Percentiles rank a stretch among this genome's conserved stretches.
These are phyloP conservation scores for Mus caroli DNA, from an alignment of 2,797 vertebrate genomes.

Conservation along the genomic window DNA sequence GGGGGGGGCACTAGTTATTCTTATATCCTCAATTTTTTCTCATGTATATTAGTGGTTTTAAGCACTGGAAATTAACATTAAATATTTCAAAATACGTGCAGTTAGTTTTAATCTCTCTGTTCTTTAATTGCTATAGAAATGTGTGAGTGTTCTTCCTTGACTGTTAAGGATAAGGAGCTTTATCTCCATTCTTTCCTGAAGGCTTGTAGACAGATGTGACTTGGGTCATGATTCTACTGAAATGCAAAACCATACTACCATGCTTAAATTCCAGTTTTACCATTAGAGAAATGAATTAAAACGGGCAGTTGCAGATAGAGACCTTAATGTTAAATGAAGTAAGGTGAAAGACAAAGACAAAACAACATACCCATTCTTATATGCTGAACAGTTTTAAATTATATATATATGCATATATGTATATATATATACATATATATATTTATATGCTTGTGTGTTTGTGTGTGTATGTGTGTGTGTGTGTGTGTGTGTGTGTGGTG, in stretches of 20 bases:
- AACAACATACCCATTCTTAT: not conserved
- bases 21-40: not conserved
- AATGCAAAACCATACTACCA: not conserved
- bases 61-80: not conserved
- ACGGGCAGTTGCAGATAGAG: not conserved
- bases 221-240: not conserved
- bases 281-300: not conserved
- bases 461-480: too few relatives aligned
- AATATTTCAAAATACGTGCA: constrained; percentile 43
- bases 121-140: not conserved
- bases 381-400: too few relatives aligned
- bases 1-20: not conserved
- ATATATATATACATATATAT: too few relatives aligned
- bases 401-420: too few relatives aligned
- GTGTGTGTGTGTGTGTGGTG: not conserved
- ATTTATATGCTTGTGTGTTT: too few relatives aligned
- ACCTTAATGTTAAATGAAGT: not conserved
- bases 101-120: not conserved
- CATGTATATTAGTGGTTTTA: not conserved
- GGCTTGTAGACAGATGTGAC: not conserved
- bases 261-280: not conserved
- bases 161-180: not conserved
- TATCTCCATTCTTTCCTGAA: not conserved
- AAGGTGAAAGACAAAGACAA: not conserved
- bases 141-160: not conserved